Conservation (phyloP, 2,888 invertebrate genomes). For the Tetrapedia diversipes region DNA sequence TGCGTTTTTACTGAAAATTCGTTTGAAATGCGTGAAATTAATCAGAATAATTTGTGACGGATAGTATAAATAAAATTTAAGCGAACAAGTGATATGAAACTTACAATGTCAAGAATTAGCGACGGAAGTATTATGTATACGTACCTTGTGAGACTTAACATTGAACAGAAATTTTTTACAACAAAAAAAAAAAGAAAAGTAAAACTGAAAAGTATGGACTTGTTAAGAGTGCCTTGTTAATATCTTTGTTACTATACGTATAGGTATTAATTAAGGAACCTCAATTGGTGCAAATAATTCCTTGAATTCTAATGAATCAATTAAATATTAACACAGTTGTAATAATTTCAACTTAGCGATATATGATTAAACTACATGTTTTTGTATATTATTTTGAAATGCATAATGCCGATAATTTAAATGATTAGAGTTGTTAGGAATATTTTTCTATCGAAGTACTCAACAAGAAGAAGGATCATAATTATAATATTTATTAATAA, state of each 20-base stretch:
- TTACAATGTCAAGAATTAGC: constrained; percentile 7
- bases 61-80: constrained; percentile 1
- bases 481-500: constrained; percentile 76
- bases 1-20: not conserved
- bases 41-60: constrained; percentile 19
- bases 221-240: constrained; percentile 69
- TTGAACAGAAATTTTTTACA: constrained; percentile 14
- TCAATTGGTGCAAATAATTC: constrained; percentile 20
- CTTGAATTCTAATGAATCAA: constrained; percentile 33
- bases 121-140: constrained; percentile 27
- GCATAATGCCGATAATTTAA: constrained; percentile 61
- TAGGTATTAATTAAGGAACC: constrained; percentile 44
- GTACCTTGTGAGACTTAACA: constrained; percentile 27
- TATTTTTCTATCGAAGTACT: constrained; percentile 77
- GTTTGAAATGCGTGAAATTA: not conserved
- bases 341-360: constrained; percentile 34
- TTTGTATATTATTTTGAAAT: constrained; percentile 54
- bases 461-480: constrained; percentile 75
- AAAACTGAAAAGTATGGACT: constrained; percentile 39
- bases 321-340: constrained; percentile 24
- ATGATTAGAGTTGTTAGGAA: constrained; percentile 65
- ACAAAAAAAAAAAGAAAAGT: constrained; percentile 3
- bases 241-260: constrained; percentile 48
- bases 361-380: constrained; percentile 43
- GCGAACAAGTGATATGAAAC: constrained; percentile 12